Evolutionary conservation across 2,888 invertebrate species (phyloP), one percentile per base, ranked within the genome.

Genomic region (Mythimna lalbum): DNA sequence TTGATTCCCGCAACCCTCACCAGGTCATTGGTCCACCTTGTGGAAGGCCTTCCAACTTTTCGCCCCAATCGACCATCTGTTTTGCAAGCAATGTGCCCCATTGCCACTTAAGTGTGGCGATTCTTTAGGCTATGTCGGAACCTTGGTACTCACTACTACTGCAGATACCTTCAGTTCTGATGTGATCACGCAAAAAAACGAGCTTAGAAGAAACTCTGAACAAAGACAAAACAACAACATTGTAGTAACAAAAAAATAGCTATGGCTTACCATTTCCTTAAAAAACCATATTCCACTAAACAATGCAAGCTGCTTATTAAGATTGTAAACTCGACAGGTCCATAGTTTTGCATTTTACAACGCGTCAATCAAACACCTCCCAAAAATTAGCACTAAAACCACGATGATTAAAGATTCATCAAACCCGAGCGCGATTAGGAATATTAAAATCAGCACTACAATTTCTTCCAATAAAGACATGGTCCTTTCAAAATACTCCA

Each of bases 331-430:
- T 49, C 21, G 0, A 23, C 9, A 19, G 2, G 0, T 27, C 7
- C n/a, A 33, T 12, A 12, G 1, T 4, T 43, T 12, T 5, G 7
- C 4, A 21, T 23, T 39, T 65, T 31, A 76, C 27, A 49, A 31
- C n/a, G 17, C 17, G 23, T 55, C 47, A 19, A 4, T 2, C 19
- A 76, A 56, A 36, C 47, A 31, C 10, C 56, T 23, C 6, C 67
- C 9, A 6, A 68, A 17, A 23, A 76, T 23, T 0, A 76, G 9
- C n/a, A 36, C n/a, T 76, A 76, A n/a, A 39, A 23, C 4, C 5
- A 55, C 17, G 2, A 67, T 27, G 1, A 49, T 12, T 47, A 75
- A 31, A 0, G 66, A 23, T 1, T 55, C 19, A n/a, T 49, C 31
- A 39, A 1, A 23, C 1, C 36, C 71, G n/a, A 71, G 4, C 0